Conservation (phyloP, 2,113 vertebrate species). For the Antidorcas marsupialis region DNA sequence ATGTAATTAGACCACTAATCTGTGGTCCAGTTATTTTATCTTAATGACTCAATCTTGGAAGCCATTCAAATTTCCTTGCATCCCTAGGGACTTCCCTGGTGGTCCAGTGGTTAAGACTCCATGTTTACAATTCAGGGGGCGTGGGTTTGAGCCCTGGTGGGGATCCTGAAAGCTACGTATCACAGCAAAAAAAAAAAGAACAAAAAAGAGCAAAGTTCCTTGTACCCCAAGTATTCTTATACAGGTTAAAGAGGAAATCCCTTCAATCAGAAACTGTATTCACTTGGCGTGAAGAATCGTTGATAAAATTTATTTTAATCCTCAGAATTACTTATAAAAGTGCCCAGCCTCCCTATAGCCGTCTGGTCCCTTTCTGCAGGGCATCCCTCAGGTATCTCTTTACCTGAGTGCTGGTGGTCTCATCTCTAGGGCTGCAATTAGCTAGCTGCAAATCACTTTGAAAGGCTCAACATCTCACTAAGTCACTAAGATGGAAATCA, state of each 20-base stretch:
- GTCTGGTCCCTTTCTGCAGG: not conserved
- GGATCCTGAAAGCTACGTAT: not conserved
- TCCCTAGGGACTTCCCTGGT: not conserved
- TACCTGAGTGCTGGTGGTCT: not conserved
- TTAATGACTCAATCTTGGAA: not conserved
- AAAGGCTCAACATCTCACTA: not conserved
- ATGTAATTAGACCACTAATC: not conserved
- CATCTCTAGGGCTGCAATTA: not conserved
- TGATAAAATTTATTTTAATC: not conserved
- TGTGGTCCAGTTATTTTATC: not conserved
- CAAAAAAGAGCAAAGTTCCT: not conserved
- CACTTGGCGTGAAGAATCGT: not conserved
- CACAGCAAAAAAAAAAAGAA: not conserved
- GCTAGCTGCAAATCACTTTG: not conserved
- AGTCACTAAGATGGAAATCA: not conserved
- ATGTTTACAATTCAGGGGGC: not conserved
- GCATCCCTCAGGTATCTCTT: not conserved
- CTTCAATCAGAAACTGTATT: not conserved
- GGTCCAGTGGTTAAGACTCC: not conserved
- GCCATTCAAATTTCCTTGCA: not conserved
- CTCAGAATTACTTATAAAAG: not conserved
- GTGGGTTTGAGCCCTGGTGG: fast-evolving
- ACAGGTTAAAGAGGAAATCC: not conserved
- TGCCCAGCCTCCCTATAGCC: fast-evolving
- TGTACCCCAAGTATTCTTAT: not conserved